Conservation (phyloP, 2,113 vertebrate genomes). For the Grallaria varia region DNA sequence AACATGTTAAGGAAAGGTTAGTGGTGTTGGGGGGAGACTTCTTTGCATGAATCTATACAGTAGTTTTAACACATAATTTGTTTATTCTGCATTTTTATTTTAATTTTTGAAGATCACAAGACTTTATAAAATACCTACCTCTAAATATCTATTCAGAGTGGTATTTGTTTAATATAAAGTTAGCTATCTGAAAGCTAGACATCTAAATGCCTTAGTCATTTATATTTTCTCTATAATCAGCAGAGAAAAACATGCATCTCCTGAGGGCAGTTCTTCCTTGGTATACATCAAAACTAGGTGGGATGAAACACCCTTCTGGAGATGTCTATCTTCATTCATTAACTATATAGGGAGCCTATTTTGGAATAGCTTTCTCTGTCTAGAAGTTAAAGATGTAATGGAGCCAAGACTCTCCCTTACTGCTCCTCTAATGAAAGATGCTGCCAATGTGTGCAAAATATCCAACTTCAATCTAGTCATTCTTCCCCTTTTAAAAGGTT, state of each 20-base stretch:
- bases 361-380: slow-evolving; percentile 5
- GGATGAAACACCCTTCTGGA: slow-evolving; percentile 20
- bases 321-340: slow-evolving; percentile 37
- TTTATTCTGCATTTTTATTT: not conserved
- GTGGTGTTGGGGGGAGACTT: not conserved
- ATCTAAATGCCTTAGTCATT: not conserved
- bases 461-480: not conserved
- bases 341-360: not conserved
- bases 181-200: not conserved
- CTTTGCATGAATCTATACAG: not conserved
- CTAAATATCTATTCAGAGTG: not conserved
- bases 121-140: not conserved
- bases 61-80: not conserved
- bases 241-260: slow-evolving; percentile 4
- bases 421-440: not conserved
- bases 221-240: not conserved
- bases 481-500: not conserved
- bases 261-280: slow-evolving; percentile 12
- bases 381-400: not conserved
- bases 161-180: slow-evolving; percentile 9
- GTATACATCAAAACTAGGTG: slow-evolving; percentile 24
- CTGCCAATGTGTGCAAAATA: not conserved
- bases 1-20: not conserved
- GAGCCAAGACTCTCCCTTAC: not conserved
- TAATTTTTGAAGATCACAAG: slow-evolving; percentile 14